Base-by-base conservation (phyloP, 2,888 invertebrate species). In the Parochlus steinenii region DNA sequence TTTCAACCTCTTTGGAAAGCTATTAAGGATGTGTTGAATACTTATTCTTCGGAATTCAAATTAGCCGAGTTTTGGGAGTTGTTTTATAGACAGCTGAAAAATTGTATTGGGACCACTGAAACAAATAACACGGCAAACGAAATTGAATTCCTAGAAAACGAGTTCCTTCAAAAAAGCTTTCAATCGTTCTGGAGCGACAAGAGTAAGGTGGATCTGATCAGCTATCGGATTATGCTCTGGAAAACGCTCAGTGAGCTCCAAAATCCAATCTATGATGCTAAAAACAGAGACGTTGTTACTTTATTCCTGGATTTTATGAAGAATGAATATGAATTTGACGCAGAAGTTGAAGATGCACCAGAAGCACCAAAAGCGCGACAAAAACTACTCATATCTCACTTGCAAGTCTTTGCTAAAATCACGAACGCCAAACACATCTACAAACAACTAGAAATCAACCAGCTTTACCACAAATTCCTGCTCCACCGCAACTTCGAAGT, bases 1-100 rank as follows among this genome's bases (percentile, higher is more conserved):
- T 92, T 95, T 48, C 79, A 82, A 45, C 61, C 87, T 10, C 54
- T 95, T 0, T 93, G 93, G 93, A 77, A 81, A 41, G 86, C 90
- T 1, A 64, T 81, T 0, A 63, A 68, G 11, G 71, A 79, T 48
- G 64, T 89, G 24, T 71, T 93, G 30, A 67, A 74, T 2, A 68
- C 76, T 1, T 81, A 80, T 51, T 81, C 83, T 0, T 65, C 64
- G 46, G 65, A 69, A 1, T 53, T 77, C 47, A 50, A 62, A 1
- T 48, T 58, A 2, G 58, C 67, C 10, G 61, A 66, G 17, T 86
- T 86, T 58, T 87, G 86, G 86, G 56, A 62, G 1, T 59, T 74
- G 24, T 85, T 75, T 47, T 30, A 19, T n/a, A 11, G 14, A 8
- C 10, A 31, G 10, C 14, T 19, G 3, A 30, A 19, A 3, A 18